These are phyloP conservation scores for Tenthredo scrophulariae DNA, from an alignment of 2,888 invertebrate genomes.

Conservation along the genomic window DNA sequence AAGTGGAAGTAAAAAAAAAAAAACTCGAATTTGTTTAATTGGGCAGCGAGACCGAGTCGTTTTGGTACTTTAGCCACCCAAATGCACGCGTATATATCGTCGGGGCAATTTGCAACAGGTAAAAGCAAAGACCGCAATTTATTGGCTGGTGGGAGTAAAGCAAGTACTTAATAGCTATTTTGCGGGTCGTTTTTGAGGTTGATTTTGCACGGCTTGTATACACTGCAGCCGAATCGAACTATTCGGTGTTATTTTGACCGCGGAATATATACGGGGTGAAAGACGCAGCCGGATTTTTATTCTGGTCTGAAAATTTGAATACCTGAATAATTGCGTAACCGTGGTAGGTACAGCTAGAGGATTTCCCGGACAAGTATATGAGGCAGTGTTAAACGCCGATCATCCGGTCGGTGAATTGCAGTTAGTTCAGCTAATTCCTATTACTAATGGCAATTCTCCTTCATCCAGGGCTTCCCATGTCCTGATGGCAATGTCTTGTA, in stretches of 20 bases:
- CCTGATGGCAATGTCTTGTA: constrained; percentile 77
- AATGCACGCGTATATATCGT: neutral
- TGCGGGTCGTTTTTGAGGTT: constrained; percentile 56
- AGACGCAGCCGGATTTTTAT: neutral
- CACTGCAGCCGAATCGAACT: neutral
- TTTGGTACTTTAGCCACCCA: neutral
- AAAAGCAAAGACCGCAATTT: constrained; percentile 59
- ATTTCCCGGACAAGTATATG: constrained; percentile 8
- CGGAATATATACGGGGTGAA: neutral
- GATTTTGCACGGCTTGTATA: constrained; percentile 25
- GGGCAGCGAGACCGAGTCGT: neutral
- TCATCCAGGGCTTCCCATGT: neutral
- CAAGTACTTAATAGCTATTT: constrained; percentile 50
- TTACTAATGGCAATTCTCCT: constrained; percentile 42
- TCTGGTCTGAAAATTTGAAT: neutral
- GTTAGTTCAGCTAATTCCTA: constrained; percentile 12
- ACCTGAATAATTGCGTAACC: neutral
- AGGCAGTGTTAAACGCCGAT: neutral
- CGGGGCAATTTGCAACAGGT: constrained; percentile 59
- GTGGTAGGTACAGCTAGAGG: neutral
- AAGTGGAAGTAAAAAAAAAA: neutral
- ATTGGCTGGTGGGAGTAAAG: constrained; percentile 51
- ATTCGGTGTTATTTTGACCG: neutral
- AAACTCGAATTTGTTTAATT: neutral
- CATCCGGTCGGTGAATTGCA: constrained; percentile 33